phyloP scores from a whole-genome alignment of 30 jellyfish, hydroid and myxozoan genomes.

The Hydractinia symbiolongicarpus region DNA sequence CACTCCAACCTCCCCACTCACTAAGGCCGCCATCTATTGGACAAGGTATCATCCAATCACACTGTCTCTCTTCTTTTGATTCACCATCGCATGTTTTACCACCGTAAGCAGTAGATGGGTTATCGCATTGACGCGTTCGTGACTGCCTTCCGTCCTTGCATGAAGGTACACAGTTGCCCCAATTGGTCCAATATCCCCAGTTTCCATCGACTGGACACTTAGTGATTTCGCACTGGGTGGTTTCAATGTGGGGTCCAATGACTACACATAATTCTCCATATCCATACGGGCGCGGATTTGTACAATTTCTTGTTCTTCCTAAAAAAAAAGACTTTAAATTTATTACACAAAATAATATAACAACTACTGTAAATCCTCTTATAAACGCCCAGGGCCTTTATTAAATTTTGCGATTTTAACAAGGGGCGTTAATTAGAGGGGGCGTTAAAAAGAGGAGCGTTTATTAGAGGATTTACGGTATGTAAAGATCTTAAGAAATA shows the following conservation, averaged over 20 bases:
- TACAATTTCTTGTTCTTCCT: constrained; percentile 69
- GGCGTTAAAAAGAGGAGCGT: too few species aligned
- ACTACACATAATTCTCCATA: constrained; percentile 49
- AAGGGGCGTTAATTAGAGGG: too few species aligned
- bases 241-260: constrained; percentile 50
- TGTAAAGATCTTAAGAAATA: too few species aligned
- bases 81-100: constrained; percentile 41
- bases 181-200: constrained; percentile 57
- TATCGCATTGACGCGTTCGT: constrained; percentile 58
- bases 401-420: too few species aligned
- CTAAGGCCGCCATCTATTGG: constrained; percentile 64
- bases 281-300: constrained; percentile 68
- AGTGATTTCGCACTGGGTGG: constrained; percentile 34
- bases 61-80: constrained; percentile 40
- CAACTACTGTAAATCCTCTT: too few species aligned
- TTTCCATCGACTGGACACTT: constrained; percentile 60
- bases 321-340: not conserved
- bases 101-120: constrained; percentile 58
- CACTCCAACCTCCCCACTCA: constrained; percentile 43
- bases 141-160: constrained; percentile 54
- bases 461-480: too few species aligned
- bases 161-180: constrained; percentile 57
- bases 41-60: constrained; percentile 47
- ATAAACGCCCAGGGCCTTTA: too few species aligned
- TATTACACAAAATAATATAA: not conserved